A percentile compares a stretch with the other conserved stretches of the same genome.
phyloP scores from a whole-genome alignment of 2,797 vertebrate genomes.

The Typhlichthys subterraneus region DNA sequence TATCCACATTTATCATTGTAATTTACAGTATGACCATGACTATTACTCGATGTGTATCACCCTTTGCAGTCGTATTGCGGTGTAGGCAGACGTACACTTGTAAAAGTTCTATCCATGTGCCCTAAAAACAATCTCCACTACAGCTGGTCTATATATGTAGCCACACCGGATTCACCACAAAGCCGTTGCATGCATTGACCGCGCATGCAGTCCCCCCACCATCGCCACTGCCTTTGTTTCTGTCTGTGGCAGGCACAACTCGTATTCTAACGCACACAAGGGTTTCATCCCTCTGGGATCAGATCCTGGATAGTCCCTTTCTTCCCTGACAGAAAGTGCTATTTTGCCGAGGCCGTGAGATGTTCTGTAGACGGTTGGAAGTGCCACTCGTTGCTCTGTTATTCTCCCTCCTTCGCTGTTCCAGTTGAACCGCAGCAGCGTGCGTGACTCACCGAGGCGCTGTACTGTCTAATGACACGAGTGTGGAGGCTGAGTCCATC shows the following conservation, averaged over 20 bases:
- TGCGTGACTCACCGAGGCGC: slow-evolving; percentile 71
- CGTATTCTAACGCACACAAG: slow-evolving; percentile 15
- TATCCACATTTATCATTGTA: no score
- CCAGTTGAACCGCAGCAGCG: slow-evolving; percentile 62
- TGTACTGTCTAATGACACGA: slow-evolving; percentile 72
- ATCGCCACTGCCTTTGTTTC: slow-evolving; percentile 33
- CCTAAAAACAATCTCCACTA: no score
- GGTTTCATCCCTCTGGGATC: slow-evolving; percentile 51
- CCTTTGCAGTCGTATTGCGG: no score
- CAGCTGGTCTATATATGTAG: slow-evolving; percentile 20
- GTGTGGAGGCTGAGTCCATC: slow-evolving; percentile 70
- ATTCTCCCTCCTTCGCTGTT: slow-evolving; percentile 62
- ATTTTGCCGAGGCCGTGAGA: slow-evolving; percentile 55
- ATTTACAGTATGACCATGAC: no score
- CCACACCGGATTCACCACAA: slow-evolving; percentile 11
- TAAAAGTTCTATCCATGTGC: no score
- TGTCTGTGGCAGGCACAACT: slow-evolving; percentile 40
- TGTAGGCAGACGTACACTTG: no score
- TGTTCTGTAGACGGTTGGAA: slow-evolving; percentile 65
- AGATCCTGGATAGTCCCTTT: slow-evolving; percentile 37
- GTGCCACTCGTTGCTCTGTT: slow-evolving; percentile 63
- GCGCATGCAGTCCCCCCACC: slow-evolving; percentile 18
- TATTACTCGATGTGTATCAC: no score
- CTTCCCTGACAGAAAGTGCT: slow-evolving; percentile 46
- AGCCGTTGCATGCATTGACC: slow-evolving; percentile 32